Conservation (phyloP, 2,113 vertebrate species). For the Nothobranchius kuhntae region DNA sequence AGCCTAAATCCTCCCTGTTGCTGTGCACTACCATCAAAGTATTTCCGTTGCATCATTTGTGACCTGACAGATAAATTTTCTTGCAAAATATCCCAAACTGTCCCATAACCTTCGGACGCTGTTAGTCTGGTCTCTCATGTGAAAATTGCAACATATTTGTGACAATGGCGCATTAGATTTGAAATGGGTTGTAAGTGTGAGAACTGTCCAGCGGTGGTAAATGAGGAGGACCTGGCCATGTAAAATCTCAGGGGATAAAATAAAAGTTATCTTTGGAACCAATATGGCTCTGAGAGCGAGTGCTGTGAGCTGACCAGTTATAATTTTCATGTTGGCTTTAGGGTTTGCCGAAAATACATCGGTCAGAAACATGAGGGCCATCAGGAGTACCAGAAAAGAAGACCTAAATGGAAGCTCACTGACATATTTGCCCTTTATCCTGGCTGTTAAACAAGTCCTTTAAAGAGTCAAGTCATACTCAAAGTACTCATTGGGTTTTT, state of each 20-base stretch:
- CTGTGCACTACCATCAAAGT: neutral
- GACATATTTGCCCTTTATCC: conserved; percentile 56
- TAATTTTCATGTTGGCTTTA: conserved; percentile 51
- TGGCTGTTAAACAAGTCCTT: conserved; percentile 49
- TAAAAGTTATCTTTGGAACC: conserved; percentile 18
- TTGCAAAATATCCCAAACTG: neutral
- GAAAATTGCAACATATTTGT: neutral
- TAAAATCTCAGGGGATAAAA: conserved; percentile 8
- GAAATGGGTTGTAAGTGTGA: neutral
- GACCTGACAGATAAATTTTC: neutral
- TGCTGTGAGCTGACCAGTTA: conserved; percentile 10
- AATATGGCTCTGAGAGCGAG: conserved; percentile 25
- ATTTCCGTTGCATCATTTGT: neutral
- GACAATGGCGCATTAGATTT: neutral
- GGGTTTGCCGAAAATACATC: conserved; percentile 58
- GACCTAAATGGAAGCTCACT: conserved; percentile 49
- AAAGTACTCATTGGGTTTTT: conserved; percentile 11
- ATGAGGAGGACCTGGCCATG: conserved; percentile 11
- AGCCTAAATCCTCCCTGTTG: neutral
- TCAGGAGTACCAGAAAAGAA: conserved; percentile 41
- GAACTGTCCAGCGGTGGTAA: neutral
- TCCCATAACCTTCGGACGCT: neutral
- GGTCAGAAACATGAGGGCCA: conserved; percentile 43
- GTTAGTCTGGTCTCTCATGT: neutral
- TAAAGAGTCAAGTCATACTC: conserved; percentile 40